Evolutionary conservation across 2,888 invertebrate genomes (phyloP), one percentile per base, ranked within the genome.

Genomic region (Panzeria rudis): DNA sequence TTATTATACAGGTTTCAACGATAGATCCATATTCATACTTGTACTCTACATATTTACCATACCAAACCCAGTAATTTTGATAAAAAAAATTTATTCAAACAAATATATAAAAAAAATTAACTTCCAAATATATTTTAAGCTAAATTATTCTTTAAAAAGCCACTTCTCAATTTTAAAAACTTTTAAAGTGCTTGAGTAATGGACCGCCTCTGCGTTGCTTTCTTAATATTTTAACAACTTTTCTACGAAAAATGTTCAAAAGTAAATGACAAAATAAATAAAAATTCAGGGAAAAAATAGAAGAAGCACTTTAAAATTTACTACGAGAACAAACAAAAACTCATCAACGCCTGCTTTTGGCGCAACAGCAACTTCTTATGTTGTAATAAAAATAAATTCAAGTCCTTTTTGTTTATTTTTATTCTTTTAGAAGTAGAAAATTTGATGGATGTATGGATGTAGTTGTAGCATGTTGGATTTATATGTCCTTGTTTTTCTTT

Each of bases 191-290:
- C 38, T 11, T 13, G 3, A 41, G 38, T 44, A 44, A 15, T 44
- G 44, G 5, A 15, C 15, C 15, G 15, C 44, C 5, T n/a, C 15
- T 15, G 3, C n/a, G 38, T 41, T 38, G 13, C 50, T 32, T 29
- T 13, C n/a, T 29, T 7, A 32, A 1, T n/a, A 56, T 56, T 56
- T 8, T 8, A 25, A 25, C 0, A 54, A 29, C 54, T 25, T 54
- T 25, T 54, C 15, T 25, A n/a, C 13, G 8, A 25, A 25, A 20
- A 23, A 15, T 54, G 9, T 15, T 1, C 15, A 25, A 25, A 64
- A 54, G 17, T 38, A 66, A 56, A 66, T 29, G 66, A 66, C 66
- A 66, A 66, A 66, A 35, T 47, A 66, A 77, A 77, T 56, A 68
- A 59, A 35, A 59, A 68, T 68, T 56, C 17, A 47, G 15, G 13